Base-by-base conservation (phyloP, 2,113 vertebrate species). In the Tragulus kanchil region DNA sequence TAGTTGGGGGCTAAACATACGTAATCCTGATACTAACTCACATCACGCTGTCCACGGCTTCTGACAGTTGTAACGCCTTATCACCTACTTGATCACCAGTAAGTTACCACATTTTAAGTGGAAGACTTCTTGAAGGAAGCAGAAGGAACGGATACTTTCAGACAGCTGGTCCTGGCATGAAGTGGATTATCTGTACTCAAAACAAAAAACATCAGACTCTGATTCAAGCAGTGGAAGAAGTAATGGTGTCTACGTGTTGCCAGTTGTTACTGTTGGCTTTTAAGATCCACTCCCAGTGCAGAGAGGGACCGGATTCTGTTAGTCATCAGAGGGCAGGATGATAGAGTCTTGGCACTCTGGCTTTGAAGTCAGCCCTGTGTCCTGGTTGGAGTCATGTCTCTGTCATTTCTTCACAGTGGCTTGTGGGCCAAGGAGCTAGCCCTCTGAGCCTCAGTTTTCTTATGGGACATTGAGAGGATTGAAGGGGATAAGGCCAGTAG, bases 51-150 rank as follows among this genome's bases (percentile, higher is more conserved):
- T 15, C 42, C 45, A 10, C 64, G 28, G 52, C 59, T 59, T 79
- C 71, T 87, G 61, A 36, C 64, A 73, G 62, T 73, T 84, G 8
- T 42, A 67, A 92, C 90, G n/a, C 54, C 77, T 50, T 95, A 3
- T 17, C 65, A 82, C 64, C n/a, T 36, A 58, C 64, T 85, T 61
- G 58, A 84, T 90, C 28, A 73, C 52, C 31, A 78, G 1, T 31
- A 71, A 87, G 1, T 84, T 65, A 58, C 15, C 58, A 81, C 28
- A 8, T 52, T 77, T 54, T 67, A 59, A 31, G 6, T 52, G 5
- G 23, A 91, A 96, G 52, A 31, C 45, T 65, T 89, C 54, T 69
- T 65, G 15, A 78, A 88, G 64, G 89, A 90, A 75, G 50, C 25
- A 31, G 69, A 61, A 82, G 79, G 52, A 25, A 59, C 14, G 5